Conservation (phyloP, 1,140 invertebrate species). For the Teleogryllus occipitalis region DNA sequence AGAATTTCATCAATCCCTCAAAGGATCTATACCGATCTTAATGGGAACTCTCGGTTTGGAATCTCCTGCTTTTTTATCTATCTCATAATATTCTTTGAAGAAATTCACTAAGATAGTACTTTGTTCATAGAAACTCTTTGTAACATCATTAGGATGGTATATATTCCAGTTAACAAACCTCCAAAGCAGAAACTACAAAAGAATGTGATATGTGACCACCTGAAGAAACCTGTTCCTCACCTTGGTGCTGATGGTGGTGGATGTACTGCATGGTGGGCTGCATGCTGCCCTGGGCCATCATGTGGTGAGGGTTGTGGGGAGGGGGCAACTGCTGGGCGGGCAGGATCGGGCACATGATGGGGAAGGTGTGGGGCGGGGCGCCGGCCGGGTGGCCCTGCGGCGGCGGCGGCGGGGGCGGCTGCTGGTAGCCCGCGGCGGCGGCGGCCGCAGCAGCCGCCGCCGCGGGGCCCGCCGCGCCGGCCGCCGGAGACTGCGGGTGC, state of each 20-base stretch:
- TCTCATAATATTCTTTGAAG: no score
- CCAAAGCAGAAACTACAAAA: no score
- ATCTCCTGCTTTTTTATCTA: no score
- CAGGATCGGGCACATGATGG: conserved; percentile 21
- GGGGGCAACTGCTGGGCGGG: conserved; percentile 15
- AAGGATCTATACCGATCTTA: no score
- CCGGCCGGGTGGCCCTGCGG: conserved; percentile 12
- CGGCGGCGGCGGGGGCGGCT: conserved; percentile 17
- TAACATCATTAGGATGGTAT: not conserved
- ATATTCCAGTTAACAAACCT: no score
- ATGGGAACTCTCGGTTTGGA: no score
- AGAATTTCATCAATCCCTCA: no score
- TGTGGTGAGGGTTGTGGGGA: conserved; percentile 18
- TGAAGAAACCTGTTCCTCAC: not conserved
- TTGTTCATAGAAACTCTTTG: not conserved
- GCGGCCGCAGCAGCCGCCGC: conserved; percentile 8
- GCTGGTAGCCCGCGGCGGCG: conserved; percentile 15
- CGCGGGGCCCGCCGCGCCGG: not conserved
- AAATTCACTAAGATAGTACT: not conserved
- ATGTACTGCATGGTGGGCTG: conserved; percentile 22
- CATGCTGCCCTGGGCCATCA: conserved; percentile 17
- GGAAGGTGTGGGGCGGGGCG: conserved; percentile 17
- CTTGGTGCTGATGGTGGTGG: conserved; percentile 20
- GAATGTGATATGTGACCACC: not conserved
- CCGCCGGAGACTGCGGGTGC: conserved; percentile 15